Evolutionary conservation across 2,797 vertebrate genomes (phyloP).

Genomic region (Ispidina lecontei): DNA sequence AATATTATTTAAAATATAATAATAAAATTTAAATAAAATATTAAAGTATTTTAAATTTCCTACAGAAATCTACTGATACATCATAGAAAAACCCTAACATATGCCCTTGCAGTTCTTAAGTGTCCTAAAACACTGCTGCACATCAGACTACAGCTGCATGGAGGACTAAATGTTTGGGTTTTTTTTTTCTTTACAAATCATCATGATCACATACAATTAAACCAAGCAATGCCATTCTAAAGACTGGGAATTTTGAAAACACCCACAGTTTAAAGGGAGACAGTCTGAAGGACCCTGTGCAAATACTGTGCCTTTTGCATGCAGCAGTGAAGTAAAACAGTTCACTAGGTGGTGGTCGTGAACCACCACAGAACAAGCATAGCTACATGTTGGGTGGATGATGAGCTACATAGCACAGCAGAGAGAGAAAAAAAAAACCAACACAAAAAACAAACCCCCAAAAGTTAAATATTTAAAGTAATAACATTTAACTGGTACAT

Average conservation of each 20-base stretch:
- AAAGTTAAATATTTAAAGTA: background rate
- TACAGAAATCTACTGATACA: background rate
- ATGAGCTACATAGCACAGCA: fast-evolving
- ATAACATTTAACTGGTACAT: background rate
- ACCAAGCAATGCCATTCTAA: background rate
- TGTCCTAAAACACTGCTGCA: background rate
- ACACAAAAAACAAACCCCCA: background rate
- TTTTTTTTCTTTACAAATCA: background rate
- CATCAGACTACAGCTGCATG: background rate
- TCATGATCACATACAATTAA: background rate
- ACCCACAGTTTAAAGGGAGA: background rate
- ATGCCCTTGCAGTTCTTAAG: background rate
- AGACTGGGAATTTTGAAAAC: background rate
- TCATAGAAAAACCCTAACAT: background rate
- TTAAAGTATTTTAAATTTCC: background rate
- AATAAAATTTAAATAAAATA: too few species aligned
- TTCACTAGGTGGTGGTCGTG: constrained; percentile 37
- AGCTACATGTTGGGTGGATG: fast-evolving
- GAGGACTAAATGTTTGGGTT: background rate
- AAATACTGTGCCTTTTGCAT: too few species aligned
- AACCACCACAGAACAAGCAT: background rate
- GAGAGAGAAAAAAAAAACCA: too few species aligned
- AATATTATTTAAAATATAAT: background rate
- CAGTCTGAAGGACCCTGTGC: fast-evolving
- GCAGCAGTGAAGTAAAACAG: background rate